phyloP scores from a whole-genome alignment of 2,888 invertebrate genomes.

The Dolichomitus sp. region DNA sequence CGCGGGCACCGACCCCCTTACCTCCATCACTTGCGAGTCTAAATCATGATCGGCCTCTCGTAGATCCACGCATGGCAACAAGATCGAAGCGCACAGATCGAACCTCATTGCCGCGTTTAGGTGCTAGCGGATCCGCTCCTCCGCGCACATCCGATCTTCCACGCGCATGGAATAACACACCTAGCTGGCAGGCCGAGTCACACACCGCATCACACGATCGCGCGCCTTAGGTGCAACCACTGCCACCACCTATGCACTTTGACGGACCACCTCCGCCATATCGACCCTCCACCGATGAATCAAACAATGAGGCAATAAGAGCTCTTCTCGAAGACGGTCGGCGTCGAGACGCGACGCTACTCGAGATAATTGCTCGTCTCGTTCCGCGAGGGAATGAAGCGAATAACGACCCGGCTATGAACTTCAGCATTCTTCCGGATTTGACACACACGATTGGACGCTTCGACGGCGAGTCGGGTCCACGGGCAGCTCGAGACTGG shows the following conservation, averaged over 20 bases:
- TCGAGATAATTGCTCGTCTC: neutral
- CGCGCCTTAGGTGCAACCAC: neutral
- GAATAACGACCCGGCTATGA: neutral
- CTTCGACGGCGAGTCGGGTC: conserved; percentile 26
- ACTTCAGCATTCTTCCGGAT: conserved; percentile 28
- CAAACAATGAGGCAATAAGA: neutral
- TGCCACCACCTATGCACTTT: neutral
- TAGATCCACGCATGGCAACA: neutral
- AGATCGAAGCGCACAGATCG: conserved; percentile 12
- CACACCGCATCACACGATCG: neutral
- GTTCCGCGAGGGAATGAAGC: neutral
- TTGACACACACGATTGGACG: conserved; percentile 15
- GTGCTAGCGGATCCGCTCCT: neutral
- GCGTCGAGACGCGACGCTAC: conserved; percentile 9
- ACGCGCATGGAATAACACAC: neutral
- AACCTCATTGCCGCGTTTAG: neutral
- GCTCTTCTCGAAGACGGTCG: conserved; percentile 16
- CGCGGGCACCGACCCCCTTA: neutral
- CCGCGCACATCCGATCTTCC: neutral
- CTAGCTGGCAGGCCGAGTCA: neutral
- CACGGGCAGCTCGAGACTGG: conserved; percentile 21
- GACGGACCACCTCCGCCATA: neutral
- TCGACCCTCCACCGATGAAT: neutral
- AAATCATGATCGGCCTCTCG: neutral
- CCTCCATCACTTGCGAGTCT: neutral